Conservation (phyloP, 1,140 invertebrate species). For the Trichoplusia ni region DNA sequence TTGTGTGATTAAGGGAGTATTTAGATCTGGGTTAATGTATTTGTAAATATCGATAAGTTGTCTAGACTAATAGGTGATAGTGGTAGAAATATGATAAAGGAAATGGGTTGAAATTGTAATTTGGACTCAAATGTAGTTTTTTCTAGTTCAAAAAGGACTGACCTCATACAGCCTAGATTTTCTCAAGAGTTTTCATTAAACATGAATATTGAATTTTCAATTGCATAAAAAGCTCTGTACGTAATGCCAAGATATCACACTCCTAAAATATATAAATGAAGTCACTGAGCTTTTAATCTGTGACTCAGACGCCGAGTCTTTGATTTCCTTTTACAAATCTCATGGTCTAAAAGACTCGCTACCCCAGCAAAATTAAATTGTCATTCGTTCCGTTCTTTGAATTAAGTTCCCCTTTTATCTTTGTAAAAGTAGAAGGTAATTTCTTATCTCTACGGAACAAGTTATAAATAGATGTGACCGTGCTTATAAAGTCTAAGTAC, state of each 20-base stretch:
- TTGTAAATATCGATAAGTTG: conserved; percentile 14
- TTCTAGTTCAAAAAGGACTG: too few relatives aligned
- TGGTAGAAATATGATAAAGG: background rate
- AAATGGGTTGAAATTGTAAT: background rate
- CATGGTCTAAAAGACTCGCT: background rate
- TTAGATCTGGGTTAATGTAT: conserved; percentile 8
- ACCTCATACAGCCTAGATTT: too few relatives aligned
- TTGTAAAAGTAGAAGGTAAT: too few relatives aligned
- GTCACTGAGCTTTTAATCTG: too few relatives aligned
- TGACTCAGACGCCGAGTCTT: too few relatives aligned
- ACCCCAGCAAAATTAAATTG: background rate
- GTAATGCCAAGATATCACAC: too few relatives aligned
- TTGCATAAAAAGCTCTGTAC: too few relatives aligned
- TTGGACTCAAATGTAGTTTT: too few relatives aligned
- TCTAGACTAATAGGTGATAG: conserved; percentile 1
- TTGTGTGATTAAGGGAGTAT: background rate
- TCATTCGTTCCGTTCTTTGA: background rate
- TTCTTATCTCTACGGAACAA: background rate
- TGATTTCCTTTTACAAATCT: too few relatives aligned
- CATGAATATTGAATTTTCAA: too few relatives aligned
- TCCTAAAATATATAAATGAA: too few relatives aligned
- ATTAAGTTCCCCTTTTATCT: background rate
- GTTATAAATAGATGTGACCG: background rate
- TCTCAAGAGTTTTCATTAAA: too few relatives aligned
- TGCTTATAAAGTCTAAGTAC: background rate